Base-by-base conservation (phyloP, 2,797 vertebrate species). In the Urocyon cinereoargenteus region DNA sequence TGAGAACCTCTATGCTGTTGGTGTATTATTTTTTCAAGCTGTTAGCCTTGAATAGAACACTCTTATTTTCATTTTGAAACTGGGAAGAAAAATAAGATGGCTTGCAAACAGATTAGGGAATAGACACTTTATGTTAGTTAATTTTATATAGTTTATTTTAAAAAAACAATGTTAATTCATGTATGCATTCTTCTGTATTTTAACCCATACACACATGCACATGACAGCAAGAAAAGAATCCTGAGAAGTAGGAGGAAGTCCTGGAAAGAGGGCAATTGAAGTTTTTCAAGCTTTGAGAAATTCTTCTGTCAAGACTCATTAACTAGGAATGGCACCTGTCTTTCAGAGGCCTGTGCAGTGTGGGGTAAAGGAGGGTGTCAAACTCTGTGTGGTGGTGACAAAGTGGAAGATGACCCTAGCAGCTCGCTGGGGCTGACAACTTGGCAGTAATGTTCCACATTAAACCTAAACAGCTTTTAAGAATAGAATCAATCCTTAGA, bases 381-480 rank as follows among this genome's bases (percentile, higher is more conserved):
- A 89, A 45, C 36, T 79, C 79, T 85, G 86, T 19, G 19, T 19
- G 4, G 28, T 40, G 78, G 78, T 73, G 57, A 86, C 82, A 86
- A 92, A 64, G 45, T 96, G 66, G 40, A 79, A 95, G 96, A 92
- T 1, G 1, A 51, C 28, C 8, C 31, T 11, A 59, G 61, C 49
- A 85, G 31, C 11, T 96, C 82, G 15, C 68, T 86, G 83, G 49
- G 66, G 51, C 36, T 72, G 85, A 92, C 66, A 86, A 21, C 8
- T n/a, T 91, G 73, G 57, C 21, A 13, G 26, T 61, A 53, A 59
- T 18, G 12, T 90, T 94, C 28, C 28, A 61, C 75, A 11, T 55
- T 59, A 95, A 92, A 79, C 34, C 22, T 95, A 79, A 91, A 94
- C 62, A 77, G 36, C 68, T 86, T 96, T 89, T 91, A 57, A 86